Conservation (phyloP, 2,797 vertebrate genomes). For the Muscicapa striata region DNA sequence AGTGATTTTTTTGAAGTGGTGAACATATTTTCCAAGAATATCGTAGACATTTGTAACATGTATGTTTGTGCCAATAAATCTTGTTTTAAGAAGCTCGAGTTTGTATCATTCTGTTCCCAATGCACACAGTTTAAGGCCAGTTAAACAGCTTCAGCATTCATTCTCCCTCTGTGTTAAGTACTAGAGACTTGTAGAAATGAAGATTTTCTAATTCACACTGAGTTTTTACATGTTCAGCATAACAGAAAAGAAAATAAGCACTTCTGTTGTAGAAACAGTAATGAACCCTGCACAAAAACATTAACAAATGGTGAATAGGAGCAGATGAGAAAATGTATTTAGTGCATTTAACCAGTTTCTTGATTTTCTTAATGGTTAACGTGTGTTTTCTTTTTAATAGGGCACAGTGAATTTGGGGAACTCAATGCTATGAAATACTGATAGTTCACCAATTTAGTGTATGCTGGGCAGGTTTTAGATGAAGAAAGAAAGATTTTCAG, state of each 20-base stretch:
- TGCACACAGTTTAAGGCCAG: background rate
- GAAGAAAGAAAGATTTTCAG: background rate
- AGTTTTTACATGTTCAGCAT: background rate
- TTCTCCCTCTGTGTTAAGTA: background rate
- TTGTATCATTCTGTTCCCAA: background rate
- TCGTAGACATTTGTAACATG: constrained; percentile 46
- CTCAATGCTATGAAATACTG: background rate
- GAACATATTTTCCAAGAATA: constrained; percentile 57
- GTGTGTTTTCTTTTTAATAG: background rate
- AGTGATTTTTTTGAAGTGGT: constrained; percentile 66
- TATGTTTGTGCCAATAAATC: constrained; percentile 72
- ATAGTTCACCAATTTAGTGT: background rate
- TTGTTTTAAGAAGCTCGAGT: constrained; percentile 55
- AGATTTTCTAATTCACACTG: background rate
- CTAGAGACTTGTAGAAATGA: background rate
- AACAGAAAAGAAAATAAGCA: background rate
- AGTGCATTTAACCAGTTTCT: background rate
- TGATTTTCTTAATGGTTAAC: background rate
- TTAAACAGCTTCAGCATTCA: background rate
- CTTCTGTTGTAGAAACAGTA: background rate
- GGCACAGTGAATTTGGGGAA: background rate
- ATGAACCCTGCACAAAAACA: background rate
- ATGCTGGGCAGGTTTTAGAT: background rate
- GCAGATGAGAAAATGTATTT: background rate
- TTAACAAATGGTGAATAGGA: background rate